Evolutionary conservation across 1,140 invertebrate genomes (phyloP), one percentile per base, ranked within the genome.

Genomic region (Drosophila saltans): DNA sequence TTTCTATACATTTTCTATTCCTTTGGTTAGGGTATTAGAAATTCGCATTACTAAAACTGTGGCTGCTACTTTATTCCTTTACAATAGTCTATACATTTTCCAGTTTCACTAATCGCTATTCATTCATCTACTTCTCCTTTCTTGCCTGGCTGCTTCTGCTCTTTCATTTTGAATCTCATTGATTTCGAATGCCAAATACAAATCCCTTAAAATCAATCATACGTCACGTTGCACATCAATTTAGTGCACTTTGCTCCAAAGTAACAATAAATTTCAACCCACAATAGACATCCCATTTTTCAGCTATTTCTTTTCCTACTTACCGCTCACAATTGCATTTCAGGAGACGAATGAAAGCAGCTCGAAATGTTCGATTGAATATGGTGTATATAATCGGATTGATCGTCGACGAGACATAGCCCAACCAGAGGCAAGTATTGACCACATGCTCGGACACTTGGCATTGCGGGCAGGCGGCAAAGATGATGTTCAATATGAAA

Each of bases 381-480:
- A 97, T 94, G 0, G 97, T 98, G 92, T 98, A 98, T 81, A 98
- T 96, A 67, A 96, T 95, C 1, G 96, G 96, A 91, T 97, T 97
- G 81, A 97, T 96, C 28, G 96, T 97, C 1, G 96, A 97, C 16
- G 96, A 97, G 41, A 97, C 95, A 93, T 98, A 98, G 55, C 97
- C 97, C 58, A 98, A 92, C 97, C 97, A 98, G 0, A 97, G 93
- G 66, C 96, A 96, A 26, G 96, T 95, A 75, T 96, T 94, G 36
- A 97, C 96, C 43, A 92, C 90, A 67, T 92, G 86, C 92, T 94
- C 94, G 33, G 96, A 95, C 16, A 97, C 95, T 57, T 94, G 91
- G 84, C 96, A 96, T 52, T 93, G 93, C 0, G 95, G 95, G 84
- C 96, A 97, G 1, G 95, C 94, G 5, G 96, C 96, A 74, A 96